phyloP scores from a whole-genome alignment of 1,140 invertebrate genomes.

The Globodera ellingtonae region DNA sequence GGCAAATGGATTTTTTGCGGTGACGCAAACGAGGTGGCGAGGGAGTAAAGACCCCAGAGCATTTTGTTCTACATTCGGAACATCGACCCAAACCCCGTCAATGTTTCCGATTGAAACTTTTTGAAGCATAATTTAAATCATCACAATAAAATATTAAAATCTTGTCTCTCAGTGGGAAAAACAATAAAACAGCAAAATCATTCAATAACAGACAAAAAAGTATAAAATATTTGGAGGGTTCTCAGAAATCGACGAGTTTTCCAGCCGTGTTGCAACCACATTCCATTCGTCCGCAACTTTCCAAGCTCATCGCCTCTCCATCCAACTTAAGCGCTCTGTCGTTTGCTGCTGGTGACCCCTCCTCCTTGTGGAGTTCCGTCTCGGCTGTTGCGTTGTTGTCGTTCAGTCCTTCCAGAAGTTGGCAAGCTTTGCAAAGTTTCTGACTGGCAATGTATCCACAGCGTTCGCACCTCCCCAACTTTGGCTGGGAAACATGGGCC shows the following conservation, averaged over 20 bases:
- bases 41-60: no score
- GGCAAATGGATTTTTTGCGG: no score
- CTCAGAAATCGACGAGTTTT: neutral
- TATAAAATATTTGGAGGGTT: no score
- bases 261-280: neutral
- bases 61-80: no score
- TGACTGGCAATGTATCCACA: slow-evolving; percentile 96
- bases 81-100: no score
- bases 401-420: slow-evolving; percentile 87
- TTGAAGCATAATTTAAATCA: no score
- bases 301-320: neutral
- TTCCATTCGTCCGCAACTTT: neutral
- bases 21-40: no score
- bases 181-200: no score
- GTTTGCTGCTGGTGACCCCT: slow-evolving; percentile 13
- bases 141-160: no score
- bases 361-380: slow-evolving; percentile 39
- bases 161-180: no score
- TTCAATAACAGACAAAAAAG: no score
- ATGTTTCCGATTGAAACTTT: no score
- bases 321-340: neutral
- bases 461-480: slow-evolving; percentile 72
- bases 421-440: slow-evolving; percentile 91
- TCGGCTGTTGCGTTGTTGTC: slow-evolving; percentile 23
- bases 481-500: slow-evolving; percentile 26